phyloP scores from a whole-genome alignment of 1,140 invertebrate species.

The Leptopilina boulardi region DNA sequence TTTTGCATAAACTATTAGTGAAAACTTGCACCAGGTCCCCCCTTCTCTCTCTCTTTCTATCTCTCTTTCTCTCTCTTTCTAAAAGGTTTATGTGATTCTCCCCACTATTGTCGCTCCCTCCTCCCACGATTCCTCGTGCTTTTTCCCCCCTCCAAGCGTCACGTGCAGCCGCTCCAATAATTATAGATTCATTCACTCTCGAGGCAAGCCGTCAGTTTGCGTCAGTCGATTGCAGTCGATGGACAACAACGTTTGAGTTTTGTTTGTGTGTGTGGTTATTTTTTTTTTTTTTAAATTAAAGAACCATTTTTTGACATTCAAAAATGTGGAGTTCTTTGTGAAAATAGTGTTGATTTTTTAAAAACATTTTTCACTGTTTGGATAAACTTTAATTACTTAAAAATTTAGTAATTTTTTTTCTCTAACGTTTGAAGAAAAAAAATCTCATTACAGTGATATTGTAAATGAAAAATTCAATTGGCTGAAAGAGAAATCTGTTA shows the following conservation, averaged over 20 bases:
- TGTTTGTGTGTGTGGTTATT: constrained; percentile 34
- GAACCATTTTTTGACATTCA: constrained; percentile 21
- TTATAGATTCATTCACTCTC: constrained; percentile 66
- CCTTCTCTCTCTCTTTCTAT: no score
- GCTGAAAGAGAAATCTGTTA: constrained; percentile 2
- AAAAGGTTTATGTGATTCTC: constrained; percentile 48
- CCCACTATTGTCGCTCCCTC: constrained; percentile 39
- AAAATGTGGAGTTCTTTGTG: constrained; percentile 26
- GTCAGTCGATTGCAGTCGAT: constrained; percentile 42
- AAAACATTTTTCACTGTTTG: background rate
- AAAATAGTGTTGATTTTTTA: background rate
- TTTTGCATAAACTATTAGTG: background rate
- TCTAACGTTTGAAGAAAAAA: background rate
- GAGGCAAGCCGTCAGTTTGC: constrained; percentile 49
- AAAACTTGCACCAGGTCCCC: background rate
- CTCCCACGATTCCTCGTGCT: constrained; percentile 23
- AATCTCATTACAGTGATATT: background rate
- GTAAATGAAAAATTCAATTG: constrained; percentile 1
- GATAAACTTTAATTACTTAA: background rate
- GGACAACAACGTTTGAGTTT: constrained; percentile 38
- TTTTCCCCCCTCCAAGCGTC: constrained; percentile 39
- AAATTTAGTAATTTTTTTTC: background rate
- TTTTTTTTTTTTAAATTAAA: constrained; percentile 36
- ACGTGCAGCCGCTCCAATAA: constrained; percentile 49
- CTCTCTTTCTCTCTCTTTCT: constrained; percentile 23